phyloP scores from a whole-genome alignment of 2,888 invertebrate genomes.

The Helleia helle region DNA sequence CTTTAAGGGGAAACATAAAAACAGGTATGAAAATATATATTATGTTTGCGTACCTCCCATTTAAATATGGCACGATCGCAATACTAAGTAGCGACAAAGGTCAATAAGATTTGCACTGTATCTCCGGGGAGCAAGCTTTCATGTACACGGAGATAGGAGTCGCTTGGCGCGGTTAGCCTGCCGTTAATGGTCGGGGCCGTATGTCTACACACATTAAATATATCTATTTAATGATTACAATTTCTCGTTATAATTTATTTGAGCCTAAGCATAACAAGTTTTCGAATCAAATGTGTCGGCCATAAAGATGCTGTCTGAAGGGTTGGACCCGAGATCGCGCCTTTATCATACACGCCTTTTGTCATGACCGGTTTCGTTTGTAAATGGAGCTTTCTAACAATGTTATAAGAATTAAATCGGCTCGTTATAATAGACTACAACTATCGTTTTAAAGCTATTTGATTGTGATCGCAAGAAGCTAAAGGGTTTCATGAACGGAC shows the following conservation, averaged over 20 bases:
- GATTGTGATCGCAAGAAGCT: constrained; percentile 39
- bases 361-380: constrained; percentile 36
- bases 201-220: constrained; percentile 66
- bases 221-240: constrained; percentile 55
- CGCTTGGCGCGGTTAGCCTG: constrained; percentile 28
- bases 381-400: constrained; percentile 61
- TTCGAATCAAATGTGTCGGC: constrained; percentile 74
- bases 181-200: constrained; percentile 25
- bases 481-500: constrained; percentile 65
- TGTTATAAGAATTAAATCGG: constrained; percentile 70
- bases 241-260: constrained; percentile 74
- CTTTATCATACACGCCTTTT: constrained; percentile 64
- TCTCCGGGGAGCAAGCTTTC: constrained; percentile 57
- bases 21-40: no score
- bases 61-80: constrained; percentile 9
- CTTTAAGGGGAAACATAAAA: no score
- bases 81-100: constrained; percentile 46
- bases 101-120: constrained; percentile 36
- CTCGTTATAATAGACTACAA: constrained; percentile 51
- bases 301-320: constrained; percentile 70
- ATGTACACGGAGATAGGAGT: constrained; percentile 58
- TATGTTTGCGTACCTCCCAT: no score
- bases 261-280: constrained; percentile 73
- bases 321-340: constrained; percentile 58
- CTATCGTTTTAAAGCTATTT: constrained; percentile 62